These are phyloP conservation scores for Ispidina lecontei DNA, from an alignment of 2,797 vertebrate genomes.

Conservation along the genomic window DNA sequence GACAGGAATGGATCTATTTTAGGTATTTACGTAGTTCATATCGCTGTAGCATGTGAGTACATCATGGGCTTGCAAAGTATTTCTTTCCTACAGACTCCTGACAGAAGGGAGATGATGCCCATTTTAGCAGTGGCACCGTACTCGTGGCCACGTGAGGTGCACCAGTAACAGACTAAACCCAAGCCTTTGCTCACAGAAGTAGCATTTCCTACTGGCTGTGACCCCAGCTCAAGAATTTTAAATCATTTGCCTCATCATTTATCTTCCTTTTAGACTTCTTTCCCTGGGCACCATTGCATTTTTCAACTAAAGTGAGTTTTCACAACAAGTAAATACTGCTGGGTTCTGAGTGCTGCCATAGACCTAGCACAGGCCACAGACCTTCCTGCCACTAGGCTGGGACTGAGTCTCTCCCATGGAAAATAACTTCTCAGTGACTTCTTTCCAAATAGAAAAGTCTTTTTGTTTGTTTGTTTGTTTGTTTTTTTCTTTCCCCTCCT, in stretches of 20 bases:
- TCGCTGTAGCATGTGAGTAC: conserved; percentile 28
- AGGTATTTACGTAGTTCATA: conserved; percentile 14
- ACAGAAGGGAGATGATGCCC: not conserved
- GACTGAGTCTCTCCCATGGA: not conserved
- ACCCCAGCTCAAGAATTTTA: not conserved
- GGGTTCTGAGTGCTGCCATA: conserved; percentile 27
- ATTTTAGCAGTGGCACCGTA: not conserved
- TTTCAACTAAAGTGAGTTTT: not conserved
- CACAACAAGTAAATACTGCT: conserved; percentile 25
- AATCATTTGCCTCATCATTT: not conserved
- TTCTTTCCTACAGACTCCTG: not conserved
- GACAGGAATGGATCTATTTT: conserved; percentile 63
- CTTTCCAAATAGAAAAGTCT: not conserved
- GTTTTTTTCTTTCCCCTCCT: no score
- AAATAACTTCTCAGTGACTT: not conserved
- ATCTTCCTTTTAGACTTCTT: not conserved
- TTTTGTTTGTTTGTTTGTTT: not conserved
- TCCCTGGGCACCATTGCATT: not conserved
- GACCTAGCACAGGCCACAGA: not conserved
- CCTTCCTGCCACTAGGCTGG: not conserved
- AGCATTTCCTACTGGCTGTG: not conserved
- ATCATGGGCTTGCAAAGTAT: not conserved
- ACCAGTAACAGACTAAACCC: not conserved
- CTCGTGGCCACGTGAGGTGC: fast-evolving
- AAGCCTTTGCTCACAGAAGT: not conserved